Base-by-base conservation (phyloP, 2,797 vertebrate genomes). In the Dicrostonyx torquatus region DNA sequence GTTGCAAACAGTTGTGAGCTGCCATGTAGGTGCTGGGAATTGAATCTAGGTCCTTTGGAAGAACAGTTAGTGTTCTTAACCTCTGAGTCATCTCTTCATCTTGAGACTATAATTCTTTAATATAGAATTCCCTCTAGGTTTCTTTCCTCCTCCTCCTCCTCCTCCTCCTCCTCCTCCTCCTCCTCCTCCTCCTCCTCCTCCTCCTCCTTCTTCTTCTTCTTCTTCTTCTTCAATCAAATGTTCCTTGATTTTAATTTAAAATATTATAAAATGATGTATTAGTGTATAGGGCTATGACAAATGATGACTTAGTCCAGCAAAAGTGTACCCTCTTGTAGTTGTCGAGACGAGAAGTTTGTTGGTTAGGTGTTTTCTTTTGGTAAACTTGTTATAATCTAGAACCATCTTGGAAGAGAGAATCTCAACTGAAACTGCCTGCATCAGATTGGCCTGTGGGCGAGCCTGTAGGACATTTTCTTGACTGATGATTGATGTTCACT, bases 201-300 rank as follows among this genome's bases (percentile, higher is more conserved):
- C n/a, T n/a, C n/a, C n/a, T n/a, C n/a, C n/a, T 18, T 77, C 89
- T 37, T 26, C 66, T 55, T 53, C 73, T 82, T 13, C 34, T 86
- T 77, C 43, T 43, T 75, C 18, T 82, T 66, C 55, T 43, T 17
- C 68, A 75, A 48, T 64, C 24, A 31, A 20, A 68, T 60, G 24
- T n/a, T 77, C 3, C 62, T 48, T n/a, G n/a, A 29, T 95, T 92
- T 84, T 92, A 45, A 93, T 95, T 91, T 66, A 83, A n/a, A 53
- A 40, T 8, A n/a, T 75, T 60, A 24, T 14, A 40, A 43, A 87
- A 48, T 9, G 50, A 66, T 29, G 15, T 45, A n/a, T 53, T 72
- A 6, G 10, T 83, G 87, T 84, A 26, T 26, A 82, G 43, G 6
- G 6, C 8, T 73, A 40, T 43, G 3, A 2, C 62, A 78, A 82